Base-by-base conservation (phyloP, 2,113 vertebrate genomes). In the Herpetotheres cachinnans region DNA sequence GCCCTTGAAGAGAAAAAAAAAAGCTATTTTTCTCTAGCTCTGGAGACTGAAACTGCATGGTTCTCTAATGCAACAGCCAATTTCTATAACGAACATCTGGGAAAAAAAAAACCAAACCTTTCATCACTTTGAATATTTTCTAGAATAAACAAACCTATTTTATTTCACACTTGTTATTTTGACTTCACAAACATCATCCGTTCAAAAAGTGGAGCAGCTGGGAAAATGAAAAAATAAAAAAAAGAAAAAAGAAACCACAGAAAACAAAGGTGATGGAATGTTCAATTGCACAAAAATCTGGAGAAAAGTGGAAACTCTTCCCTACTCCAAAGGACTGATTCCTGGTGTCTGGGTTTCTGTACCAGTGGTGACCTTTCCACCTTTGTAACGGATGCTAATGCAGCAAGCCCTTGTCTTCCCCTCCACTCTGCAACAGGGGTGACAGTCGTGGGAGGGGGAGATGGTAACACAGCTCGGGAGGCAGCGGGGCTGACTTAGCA, bases 401-500 rank as follows among this genome's bases (percentile, higher is more conserved):
- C 21, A 76, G 26, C 1, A 4, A 58, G 72, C 17, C 38, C 26
- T 58, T 85, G 63, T 7, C 44, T 59, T 54, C 16, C 59, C 13
- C 47, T 85, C 40, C 6, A 3, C 44, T 59, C 65, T 3, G 3
- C 42, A 34, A 30, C 26, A 42, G 42, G 46, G 15, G 6, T 8
- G 29, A 85, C 16, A 20, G 12, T 47, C 38, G 10, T 0, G 2
- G 11, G 9, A 15, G 6, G 6, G 40, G 54, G 9, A 46, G 16
- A 25, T 1, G 6, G 24, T 5, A 38, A 38, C 16, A 38, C 11
- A 24, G 27, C 2, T 26, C 0, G 0, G 32, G 49, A 40, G 55
- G 38, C 32, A 70, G 25, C 0, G 0, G 40, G 38, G 9, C 32
- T 71, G 19, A 27, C 50, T 76, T 50, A 14, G 34, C n/a, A 22